A percentile compares a stretch with the other conserved stretches of the same genome.
Conservation (phyloP, 1,140 invertebrate species). For the Physella acuta region DNA sequence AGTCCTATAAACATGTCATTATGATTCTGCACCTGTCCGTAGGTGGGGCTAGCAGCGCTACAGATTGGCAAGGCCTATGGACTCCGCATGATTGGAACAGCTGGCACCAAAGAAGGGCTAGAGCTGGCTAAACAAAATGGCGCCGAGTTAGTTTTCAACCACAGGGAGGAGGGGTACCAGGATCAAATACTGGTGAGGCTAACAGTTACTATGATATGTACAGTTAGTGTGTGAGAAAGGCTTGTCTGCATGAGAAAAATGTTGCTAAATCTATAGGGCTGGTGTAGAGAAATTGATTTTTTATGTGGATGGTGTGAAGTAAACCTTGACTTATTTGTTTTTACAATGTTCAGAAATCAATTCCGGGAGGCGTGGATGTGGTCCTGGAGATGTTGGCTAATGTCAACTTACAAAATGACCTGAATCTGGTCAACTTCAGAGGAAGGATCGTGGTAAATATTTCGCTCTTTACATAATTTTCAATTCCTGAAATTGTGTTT, state of each 20-base stretch:
- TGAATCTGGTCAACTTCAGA: slow-evolving; percentile 59
- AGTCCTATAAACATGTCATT: no score
- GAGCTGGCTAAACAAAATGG: slow-evolving; percentile 61
- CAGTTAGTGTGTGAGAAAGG: no score
- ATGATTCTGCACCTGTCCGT: no score
- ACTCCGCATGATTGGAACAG: slow-evolving; percentile 50
- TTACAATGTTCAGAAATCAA: slow-evolving; percentile 12
- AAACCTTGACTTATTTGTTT: no score
- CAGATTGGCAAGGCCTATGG: slow-evolving; percentile 64
- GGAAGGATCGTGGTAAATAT: slow-evolving; percentile 63
- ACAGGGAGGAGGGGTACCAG: slow-evolving; percentile 59
- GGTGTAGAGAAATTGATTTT: no score
- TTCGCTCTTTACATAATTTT: no score
- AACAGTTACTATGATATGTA: no score
- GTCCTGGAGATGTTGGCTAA: slow-evolving; percentile 69
- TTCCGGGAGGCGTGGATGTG: slow-evolving; percentile 61
- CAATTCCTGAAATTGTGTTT: no score
- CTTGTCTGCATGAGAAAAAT: no score
- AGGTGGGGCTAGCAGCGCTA: slow-evolving; percentile 64
- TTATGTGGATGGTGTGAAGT: no score
- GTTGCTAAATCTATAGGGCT: no score
- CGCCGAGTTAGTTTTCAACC: slow-evolving; percentile 64
- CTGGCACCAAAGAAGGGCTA: slow-evolving; percentile 63
- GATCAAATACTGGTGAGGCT: slow-evolving; percentile 53
- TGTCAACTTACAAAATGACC: slow-evolving; percentile 64